phyloP scores from a whole-genome alignment of 2,113 vertebrate genomes.

The Haemorhous mexicanus region DNA sequence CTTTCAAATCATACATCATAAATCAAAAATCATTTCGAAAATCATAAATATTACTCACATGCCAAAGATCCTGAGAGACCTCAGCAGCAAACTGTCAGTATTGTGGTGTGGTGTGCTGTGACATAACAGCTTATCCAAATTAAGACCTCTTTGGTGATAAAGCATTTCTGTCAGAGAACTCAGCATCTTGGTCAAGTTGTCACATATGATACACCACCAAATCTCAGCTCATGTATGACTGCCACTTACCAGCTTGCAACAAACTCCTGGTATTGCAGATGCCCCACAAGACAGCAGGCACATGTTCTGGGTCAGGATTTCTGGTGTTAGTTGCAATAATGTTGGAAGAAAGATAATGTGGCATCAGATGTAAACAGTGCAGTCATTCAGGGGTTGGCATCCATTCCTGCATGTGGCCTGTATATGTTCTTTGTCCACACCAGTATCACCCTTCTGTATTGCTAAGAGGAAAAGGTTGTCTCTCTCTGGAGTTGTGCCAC shows the following conservation, averaged over 20 bases:
- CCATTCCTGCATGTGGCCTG: rapidly evolving
- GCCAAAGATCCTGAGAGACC: background rate
- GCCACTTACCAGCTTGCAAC: background rate
- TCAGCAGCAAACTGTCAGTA: background rate
- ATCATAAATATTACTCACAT: background rate
- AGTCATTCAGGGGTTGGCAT: background rate
- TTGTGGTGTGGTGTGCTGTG: background rate
- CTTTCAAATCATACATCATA: background rate
- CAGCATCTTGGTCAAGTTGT: background rate
- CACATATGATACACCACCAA: background rate
- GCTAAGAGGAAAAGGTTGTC: background rate
- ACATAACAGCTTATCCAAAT: background rate
- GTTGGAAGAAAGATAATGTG: background rate
- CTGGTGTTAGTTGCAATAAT: background rate
- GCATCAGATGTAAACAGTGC: background rate
- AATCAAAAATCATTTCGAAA: background rate
- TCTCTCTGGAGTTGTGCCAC: background rate
- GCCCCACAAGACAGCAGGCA: background rate
- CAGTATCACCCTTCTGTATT: background rate
- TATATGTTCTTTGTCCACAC: background rate
- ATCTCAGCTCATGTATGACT: background rate
- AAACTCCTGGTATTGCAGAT: background rate
- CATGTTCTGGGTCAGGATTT: background rate
- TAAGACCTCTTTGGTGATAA: background rate
- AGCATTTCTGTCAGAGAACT: background rate